Percentiles rank a stretch among this genome's conserved stretches.
These are phyloP conservation scores for Microctenopoma lineatum DNA, from an alignment of 2,797 vertebrate genomes.

Conservation along the genomic window DNA sequence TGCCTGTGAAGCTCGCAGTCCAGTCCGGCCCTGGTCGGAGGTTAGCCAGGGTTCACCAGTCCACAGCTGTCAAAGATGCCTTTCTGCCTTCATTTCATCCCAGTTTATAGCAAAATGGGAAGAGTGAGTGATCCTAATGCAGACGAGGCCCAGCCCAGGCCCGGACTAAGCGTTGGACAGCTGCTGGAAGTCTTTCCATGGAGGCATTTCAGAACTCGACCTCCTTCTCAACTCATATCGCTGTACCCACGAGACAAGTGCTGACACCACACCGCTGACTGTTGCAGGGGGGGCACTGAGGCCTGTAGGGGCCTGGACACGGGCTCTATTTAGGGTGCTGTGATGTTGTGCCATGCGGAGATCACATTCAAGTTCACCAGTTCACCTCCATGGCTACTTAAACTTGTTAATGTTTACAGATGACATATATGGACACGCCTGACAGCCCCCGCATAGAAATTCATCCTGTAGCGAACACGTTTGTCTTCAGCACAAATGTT, in stretches of 20 bases:
- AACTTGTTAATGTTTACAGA: conserved; percentile 67
- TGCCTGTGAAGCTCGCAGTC: conserved; percentile 20
- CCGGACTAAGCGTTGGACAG: conserved; percentile 72
- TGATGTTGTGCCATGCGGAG: conserved; percentile 61
- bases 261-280: conserved; percentile 66
- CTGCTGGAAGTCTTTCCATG: conserved; percentile 82
- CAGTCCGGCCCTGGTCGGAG: conserved; percentile 46
- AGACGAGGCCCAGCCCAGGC: conserved; percentile 42
- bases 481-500: conserved; percentile 75
- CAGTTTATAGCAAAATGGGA: conserved; percentile 73
- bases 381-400: conserved; percentile 69
- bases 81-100: conserved; percentile 76
- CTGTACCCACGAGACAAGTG: conserved; percentile 72
- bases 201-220: conserved; percentile 75
- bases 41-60: conserved; percentile 79
- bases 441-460: conserved; percentile 64
- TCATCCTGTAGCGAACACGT: conserved; percentile 45
- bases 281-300: conserved; percentile 47
- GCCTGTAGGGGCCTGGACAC: conserved; percentile 36
- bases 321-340: conserved; percentile 65
- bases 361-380: conserved; percentile 85
- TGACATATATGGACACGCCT: conserved; percentile 65
- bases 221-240: conserved; percentile 76
- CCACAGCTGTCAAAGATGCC: conserved; percentile 83
- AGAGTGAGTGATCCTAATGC: conserved; percentile 80